Evolutionary conservation across 2,888 invertebrate species (phyloP), one percentile per base, ranked within the genome.

Genomic region (Hyppa rectilinea): DNA sequence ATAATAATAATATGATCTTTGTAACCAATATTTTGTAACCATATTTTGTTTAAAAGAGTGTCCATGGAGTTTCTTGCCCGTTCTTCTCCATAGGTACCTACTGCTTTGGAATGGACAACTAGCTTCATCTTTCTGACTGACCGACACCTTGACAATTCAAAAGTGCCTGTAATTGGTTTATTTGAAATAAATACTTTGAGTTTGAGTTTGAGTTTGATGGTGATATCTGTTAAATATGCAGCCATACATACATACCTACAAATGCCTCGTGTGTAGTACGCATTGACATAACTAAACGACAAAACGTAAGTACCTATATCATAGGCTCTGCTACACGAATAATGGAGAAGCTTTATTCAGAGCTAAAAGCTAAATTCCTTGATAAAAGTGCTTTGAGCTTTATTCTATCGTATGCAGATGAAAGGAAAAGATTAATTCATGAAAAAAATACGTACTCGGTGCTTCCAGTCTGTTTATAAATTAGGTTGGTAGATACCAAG

Each of bases 221-320:
- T 56, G 34, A 52, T 47, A 49, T 74, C 38, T 53, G 20, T 38
- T 45, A 50, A 68, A 49, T 64, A 60, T 55, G 72, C n/a, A 47
- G 7, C 36, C 31, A 20, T 38, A 49, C 17, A 55, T 47, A 20
- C 6, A 10, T 23, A 7, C 26, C 23, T 38, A 55, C 17, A 36
- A 1, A 38, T 2, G n/a, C 4, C 2, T 17, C 6, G 23, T 47
- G 36, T 52, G 17, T 9, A 38, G 5, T 55, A 34, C 20, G 29
- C 10, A 40, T 23, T 20, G 5, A 26, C 20, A 6, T 38, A 26
- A 5, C 20, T 20, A 38, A 17, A n/a, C 29, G 23, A n/a, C 12
- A 43, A 40, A 23, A 43, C n/a, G 20, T 23, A 20, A 10, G 23
- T 20, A 38, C 2, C 20, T 6, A 20, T 45, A 9, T 20, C 20